Evolutionary conservation across 2,113 vertebrate species (phyloP).

Genomic region (pig (Sus scrofa)): T2T-Sscrofa CM000824.6:73484001-73484500

Average conservation of each 20-base stretch:
- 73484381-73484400: constrained; percentile 36
- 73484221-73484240: neutral
- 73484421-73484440: constrained; percentile 69
- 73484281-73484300: neutral
- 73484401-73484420: constrained; percentile 55
- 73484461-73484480: constrained; percentile 54
- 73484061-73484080: constrained; percentile 13
- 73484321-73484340: constrained; percentile 42
- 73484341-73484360: neutral
- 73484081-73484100: neutral
- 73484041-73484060: constrained; percentile 24
- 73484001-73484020: constrained; percentile 21
- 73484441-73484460: constrained; percentile 68
- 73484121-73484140: constrained; percentile 13
- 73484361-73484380: constrained; percentile 51
- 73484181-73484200: neutral
- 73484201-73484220: neutral
- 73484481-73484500: constrained; percentile 54
- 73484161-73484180: neutral
- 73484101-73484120: neutral
- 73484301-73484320: neutral
- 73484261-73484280: neutral
- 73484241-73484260: neutral
- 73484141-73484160: neutral
- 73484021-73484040: neutral